phyloP scores from a whole-genome alignment of 2,113 vertebrate genomes.

The Istiophorus platypterus region DNA sequence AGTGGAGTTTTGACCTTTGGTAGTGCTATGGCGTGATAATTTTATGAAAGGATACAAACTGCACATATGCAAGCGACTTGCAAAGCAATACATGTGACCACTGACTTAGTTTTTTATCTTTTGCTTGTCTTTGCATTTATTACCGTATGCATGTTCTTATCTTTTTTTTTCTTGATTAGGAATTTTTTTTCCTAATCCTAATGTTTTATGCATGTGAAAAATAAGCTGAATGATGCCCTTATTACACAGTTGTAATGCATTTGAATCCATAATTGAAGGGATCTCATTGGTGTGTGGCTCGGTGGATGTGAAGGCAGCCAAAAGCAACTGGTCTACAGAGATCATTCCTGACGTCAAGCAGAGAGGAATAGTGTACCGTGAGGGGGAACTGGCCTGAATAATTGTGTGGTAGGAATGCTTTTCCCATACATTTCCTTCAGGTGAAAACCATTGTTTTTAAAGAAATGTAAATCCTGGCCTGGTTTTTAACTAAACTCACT shows the following conservation, averaged over 20 bases:
- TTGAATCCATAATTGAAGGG: not conserved
- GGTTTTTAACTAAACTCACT: not conserved
- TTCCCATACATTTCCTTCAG: not conserved
- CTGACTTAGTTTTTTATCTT: not conserved
- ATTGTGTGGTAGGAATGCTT: not conserved
- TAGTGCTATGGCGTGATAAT: not conserved
- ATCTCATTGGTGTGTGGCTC: no score
- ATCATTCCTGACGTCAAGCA: not conserved
- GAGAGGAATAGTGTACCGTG: no score
- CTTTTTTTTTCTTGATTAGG: not conserved
- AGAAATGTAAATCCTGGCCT: not conserved
- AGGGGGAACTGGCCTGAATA: no score
- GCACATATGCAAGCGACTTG: not conserved
- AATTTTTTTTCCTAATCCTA: no score
- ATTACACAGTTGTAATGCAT: not conserved
- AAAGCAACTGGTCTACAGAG: not conserved
- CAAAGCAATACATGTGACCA: not conserved
- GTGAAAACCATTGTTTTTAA: not conserved
- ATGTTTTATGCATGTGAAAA: no score
- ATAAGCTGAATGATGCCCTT: not conserved
- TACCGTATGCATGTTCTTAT: not conserved
- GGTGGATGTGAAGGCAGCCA: not conserved
- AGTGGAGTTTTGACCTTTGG: not conserved
- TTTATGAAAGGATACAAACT: not conserved
- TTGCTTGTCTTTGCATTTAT: not conserved